A percentile compares a stretch with the other conserved stretches of the same genome.
phyloP scores from a whole-genome alignment of 1,140 invertebrate genomes.

The Leguminivora glycinivorella region DNA sequence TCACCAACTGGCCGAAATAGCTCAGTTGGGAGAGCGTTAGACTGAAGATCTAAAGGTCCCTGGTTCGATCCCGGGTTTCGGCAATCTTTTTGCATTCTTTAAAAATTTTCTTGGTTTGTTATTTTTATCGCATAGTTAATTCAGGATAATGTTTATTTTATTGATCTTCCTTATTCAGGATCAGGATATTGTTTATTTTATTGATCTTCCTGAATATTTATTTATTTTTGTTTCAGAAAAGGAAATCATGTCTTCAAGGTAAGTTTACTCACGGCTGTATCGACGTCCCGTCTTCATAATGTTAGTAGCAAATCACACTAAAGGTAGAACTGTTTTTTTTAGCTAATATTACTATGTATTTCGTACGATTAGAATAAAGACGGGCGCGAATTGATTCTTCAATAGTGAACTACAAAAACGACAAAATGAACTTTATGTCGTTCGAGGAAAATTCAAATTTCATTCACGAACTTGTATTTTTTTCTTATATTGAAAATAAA shows the following conservation, averaged over 20 bases:
- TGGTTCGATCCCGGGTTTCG: constrained; percentile 80
- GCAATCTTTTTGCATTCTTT: constrained; percentile 56
- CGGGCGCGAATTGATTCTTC: too few species aligned
- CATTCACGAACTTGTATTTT: too few species aligned
- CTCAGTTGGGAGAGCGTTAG: constrained; percentile 82
- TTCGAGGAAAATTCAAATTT: too few species aligned
- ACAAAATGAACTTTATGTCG: too few species aligned
- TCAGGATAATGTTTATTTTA: background rate
- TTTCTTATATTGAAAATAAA: too few species aligned
- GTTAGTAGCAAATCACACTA: too few species aligned
- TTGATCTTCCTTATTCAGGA: constrained; percentile 4
- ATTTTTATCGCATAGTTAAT: too few species aligned
- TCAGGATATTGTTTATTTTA: background rate
- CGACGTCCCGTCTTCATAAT: too few species aligned
- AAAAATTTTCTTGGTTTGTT: background rate
- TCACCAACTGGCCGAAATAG: constrained; percentile 76
- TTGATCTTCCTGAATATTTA: background rate
- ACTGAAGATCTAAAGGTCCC: constrained; percentile 82
- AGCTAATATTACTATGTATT: too few species aligned
- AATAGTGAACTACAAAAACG: too few species aligned
- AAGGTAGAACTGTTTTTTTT: too few species aligned
- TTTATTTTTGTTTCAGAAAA: constrained; percentile 30
- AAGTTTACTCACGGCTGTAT: background rate
- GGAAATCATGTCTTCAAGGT: background rate
- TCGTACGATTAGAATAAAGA: too few species aligned